Evolutionary conservation across 2,113 vertebrate genomes (phyloP).

Genomic region (Chlorocebus sabaeus): DNA sequence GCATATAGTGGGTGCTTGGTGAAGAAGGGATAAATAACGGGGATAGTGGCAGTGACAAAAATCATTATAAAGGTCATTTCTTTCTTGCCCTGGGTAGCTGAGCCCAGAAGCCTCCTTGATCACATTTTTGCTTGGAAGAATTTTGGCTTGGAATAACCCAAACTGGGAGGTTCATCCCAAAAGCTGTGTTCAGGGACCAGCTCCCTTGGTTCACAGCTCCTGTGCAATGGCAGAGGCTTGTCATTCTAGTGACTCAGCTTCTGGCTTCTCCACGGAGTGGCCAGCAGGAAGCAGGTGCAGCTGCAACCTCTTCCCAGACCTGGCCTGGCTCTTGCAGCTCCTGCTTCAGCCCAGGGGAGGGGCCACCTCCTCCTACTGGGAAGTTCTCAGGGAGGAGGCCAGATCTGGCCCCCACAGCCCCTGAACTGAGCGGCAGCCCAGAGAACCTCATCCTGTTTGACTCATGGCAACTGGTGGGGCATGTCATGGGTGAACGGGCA

Average conservation of each 20-base stretch:
- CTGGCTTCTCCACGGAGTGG: too few relatives aligned
- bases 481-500: accelerated
- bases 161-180: background rate
- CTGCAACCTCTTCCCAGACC: background rate
- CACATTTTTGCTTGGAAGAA: background rate
- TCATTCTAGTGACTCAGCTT: background rate
- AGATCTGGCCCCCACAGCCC: background rate
- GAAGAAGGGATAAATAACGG: background rate
- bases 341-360: background rate
- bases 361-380: background rate
- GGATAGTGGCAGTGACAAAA: background rate
- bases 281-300: background rate
- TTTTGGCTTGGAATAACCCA: background rate
- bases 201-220: background rate
- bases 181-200: background rate
- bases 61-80: background rate
- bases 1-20: background rate
- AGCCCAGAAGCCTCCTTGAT: background rate
- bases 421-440: background rate
- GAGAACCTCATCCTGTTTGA: background rate
- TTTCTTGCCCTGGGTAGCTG: background rate
- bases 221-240: background rate
- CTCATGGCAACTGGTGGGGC: background rate
- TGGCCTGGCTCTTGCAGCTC: background rate
- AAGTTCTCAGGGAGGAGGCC: background rate